These are phyloP conservation scores for Drosophila affinis DNA, from an alignment of 2,888 invertebrate genomes.

Conservation along the genomic window DNA sequence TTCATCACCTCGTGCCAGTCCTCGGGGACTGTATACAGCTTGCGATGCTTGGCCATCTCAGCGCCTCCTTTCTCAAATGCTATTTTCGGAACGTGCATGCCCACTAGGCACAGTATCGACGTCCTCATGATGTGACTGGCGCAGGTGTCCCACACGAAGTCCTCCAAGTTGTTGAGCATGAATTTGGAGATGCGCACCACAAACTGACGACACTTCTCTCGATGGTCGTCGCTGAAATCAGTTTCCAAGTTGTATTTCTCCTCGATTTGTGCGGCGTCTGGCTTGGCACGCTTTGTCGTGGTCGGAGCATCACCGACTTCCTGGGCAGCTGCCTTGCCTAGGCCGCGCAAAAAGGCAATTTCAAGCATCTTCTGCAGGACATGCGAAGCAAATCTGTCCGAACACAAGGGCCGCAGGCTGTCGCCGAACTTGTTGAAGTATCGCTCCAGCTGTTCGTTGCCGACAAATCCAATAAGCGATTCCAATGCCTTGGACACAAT, in stretches of 20 bases:
- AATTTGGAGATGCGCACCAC: constrained; percentile 90
- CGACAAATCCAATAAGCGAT: constrained; percentile 88
- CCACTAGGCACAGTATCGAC: constrained; percentile 88
- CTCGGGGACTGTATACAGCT: constrained; percentile 84
- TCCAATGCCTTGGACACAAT: constrained; percentile 91
- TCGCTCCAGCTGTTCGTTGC: constrained; percentile 86
- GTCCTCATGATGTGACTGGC: constrained; percentile 91
- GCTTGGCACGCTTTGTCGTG: constrained; percentile 71
- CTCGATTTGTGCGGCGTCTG: constrained; percentile 64
- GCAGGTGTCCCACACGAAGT: constrained; percentile 91
- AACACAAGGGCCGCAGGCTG: constrained; percentile 88
- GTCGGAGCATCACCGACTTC: constrained; percentile 48
- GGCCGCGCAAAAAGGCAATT: constrained; percentile 80
- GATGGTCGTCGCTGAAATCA: constrained; percentile 84
- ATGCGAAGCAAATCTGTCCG: constrained; percentile 91
- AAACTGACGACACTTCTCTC: constrained; percentile 87
- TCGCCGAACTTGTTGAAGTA: constrained; percentile 87
- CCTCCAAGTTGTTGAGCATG: constrained; percentile 92
- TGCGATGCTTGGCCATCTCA: constrained; percentile 66
- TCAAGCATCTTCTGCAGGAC: constrained; percentile 88
- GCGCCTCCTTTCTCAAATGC: constrained; percentile 84
- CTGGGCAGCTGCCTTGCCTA: constrained; percentile 61
- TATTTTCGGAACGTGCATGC: constrained; percentile 86
- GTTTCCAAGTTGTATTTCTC: constrained; percentile 78
- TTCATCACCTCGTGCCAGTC: constrained; percentile 87